Percentiles rank a stretch among this genome's conserved stretches.
Evolutionary conservation across 2,113 vertebrate genomes (phyloP).

Genomic region (Xiphophorus couchianus): DNA sequence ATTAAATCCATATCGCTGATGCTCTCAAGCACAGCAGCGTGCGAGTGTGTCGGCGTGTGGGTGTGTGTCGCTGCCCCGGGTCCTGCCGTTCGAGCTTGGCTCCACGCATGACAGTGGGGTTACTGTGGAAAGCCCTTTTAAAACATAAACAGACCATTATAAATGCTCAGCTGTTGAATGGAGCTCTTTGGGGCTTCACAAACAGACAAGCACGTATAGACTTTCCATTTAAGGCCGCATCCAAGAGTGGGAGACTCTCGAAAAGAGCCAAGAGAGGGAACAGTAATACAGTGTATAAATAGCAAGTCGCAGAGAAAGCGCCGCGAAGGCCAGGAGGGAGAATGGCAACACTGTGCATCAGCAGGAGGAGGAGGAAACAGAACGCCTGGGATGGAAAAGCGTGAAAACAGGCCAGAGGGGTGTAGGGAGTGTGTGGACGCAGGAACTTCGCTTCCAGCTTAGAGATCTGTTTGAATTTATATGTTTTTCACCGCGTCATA

Average conservation of each 20-base stretch:
- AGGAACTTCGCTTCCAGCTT: neutral
- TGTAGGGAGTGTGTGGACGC: neutral
- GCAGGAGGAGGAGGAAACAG: constrained; percentile 41
- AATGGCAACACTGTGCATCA: constrained; percentile 57
- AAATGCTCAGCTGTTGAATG: constrained; percentile 73
- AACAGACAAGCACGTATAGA: constrained; percentile 70
- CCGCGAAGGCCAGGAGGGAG: constrained; percentile 37
- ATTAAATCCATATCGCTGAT: constrained; percentile 71
- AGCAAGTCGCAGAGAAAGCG: constrained; percentile 37
- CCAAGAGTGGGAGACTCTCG: constrained; percentile 54
- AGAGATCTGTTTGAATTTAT: neutral
- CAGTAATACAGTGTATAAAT: constrained; percentile 70
- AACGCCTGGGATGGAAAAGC: constrained; percentile 36
- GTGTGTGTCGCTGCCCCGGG: constrained; percentile 9
- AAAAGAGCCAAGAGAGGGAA: constrained; percentile 66
- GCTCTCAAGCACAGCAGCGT: constrained; percentile 35
- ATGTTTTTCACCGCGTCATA: neutral
- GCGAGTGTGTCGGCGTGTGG: constrained; percentile 1
- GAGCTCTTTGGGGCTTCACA: constrained; percentile 56
- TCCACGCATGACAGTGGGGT: constrained; percentile 63
- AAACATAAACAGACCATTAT: constrained; percentile 77
- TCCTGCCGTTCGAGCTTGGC: constrained; percentile 48
- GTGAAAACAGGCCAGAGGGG: neutral
- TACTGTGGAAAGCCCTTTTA: constrained; percentile 69
- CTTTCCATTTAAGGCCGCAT: constrained; percentile 75